Base-by-base conservation (phyloP, 2,113 vertebrate genomes). In the Acrocephalus kingi region DNA sequence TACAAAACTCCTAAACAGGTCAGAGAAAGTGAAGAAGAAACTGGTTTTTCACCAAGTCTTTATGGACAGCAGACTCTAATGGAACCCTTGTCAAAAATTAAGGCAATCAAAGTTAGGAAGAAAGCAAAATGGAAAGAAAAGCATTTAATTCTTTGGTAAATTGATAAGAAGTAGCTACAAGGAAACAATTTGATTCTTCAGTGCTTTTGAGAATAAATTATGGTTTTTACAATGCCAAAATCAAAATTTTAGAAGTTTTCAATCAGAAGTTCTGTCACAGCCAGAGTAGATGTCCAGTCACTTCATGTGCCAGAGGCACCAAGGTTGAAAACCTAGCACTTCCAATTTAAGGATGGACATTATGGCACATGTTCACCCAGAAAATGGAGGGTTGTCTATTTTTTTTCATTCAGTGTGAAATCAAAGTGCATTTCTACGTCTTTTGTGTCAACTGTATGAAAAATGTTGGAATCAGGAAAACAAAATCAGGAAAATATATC, bases 41-140 rank as follows among this genome's bases (percentile, higher is more conserved):
- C 9, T 49, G 9, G 0, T 59, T 73, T 89, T 82, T 59, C 56
- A 67, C 6, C 8, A 6, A 6, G 2, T 51, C 48, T 87, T 89
- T 45, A 66, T 1, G 4, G 24, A 55, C 0, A 2, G 4, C 48
- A 37, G 24, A 59, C 9, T 35, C 8, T 58, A 66, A 73, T 2
- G 8, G 51, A 77, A 84, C 37, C 23, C 13, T 66, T 59, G 23
- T 46, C 45, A 63, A 63, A 76, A 92, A 89, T n/a, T 10, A 74
- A 74, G 13, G n/a, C 51, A 77, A 41, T 11, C 4, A 43, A 81
- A 75, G 11, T 77, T 48, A 52, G 30, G 30, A 89, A 77, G 31
- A 89, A 92, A 68, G 35, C 3, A 27, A 87, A 73, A 37, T 13
- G 4, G 18, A n/a, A 13, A 76, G 4, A 8, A 84, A 73, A 66